Evolutionary conservation across 2,113 vertebrate species (phyloP), one percentile per base, ranked within the genome.

Genomic region (Syngnathoides biaculeatus): DNA sequence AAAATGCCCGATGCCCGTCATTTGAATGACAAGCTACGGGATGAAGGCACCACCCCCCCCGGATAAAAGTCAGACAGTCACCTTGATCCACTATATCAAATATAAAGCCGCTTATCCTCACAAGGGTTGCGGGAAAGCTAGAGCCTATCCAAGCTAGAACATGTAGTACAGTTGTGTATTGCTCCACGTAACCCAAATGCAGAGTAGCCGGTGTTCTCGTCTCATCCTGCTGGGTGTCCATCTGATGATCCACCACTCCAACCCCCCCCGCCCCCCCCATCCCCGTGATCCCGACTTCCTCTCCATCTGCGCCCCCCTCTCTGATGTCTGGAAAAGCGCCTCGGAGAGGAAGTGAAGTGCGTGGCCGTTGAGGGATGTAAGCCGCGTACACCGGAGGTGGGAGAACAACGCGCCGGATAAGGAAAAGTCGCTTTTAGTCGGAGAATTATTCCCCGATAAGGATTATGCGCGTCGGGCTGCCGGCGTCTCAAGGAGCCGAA

Each of bases 161-260:
- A 30, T 35, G 6, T 6, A 5, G 30, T 35, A 35, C 30, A 6
- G 30, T 3, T 35, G 6, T 35, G 6, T 40, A 50, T 58, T 71
- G 5, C 45, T 65, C 2, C 8, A 19, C 15, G 10, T 17, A 57
- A 6, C 26, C 55, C 57, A 38, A 59, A 59, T 59, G 30, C 57
- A n/a, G 27, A 35, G 30, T 20, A 5, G 80, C 80, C 77, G 3
- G 72, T 83, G 81, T 84, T 85, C 75, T 84, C 60, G 71, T 71
- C 68, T 80, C 70, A 53, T 69, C 82, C 79, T 74, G 77, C 74
- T 77, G 84, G 71, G 69, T 27, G 58, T 73, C 78, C 77, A 75
- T 81, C 75, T 71, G 72, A 83, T 0, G 3, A 79, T 53, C 77
- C 67, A 22, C 63, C 40, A 74, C 69, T 65, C 19, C 74, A 48